These are phyloP conservation scores for Parambassis ranga DNA, from an alignment of 2,797 vertebrate species.

Conservation along the genomic window DNA sequence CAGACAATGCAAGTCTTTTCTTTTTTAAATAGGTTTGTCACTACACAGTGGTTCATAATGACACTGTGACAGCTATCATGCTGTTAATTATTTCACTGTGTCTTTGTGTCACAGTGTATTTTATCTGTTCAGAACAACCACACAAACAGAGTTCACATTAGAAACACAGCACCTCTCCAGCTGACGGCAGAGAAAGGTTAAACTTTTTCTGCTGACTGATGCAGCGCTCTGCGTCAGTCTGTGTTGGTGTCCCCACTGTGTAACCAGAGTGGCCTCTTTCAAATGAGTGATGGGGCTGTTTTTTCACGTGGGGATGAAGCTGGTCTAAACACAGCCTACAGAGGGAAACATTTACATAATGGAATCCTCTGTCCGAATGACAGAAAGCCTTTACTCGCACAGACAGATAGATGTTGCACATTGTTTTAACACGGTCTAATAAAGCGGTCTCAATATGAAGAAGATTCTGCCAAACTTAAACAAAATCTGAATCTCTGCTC, in stretches of 20 bases:
- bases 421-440: too few relatives aligned
- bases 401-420: background rate
- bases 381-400: background rate
- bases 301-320: background rate
- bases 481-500: background rate
- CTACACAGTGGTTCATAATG: too few relatives aligned
- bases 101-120: background rate
- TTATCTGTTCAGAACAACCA: background rate
- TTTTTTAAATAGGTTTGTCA: too few relatives aligned
- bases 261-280: background rate
- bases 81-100: background rate
- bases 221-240: background rate
- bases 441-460: slow-evolving; percentile 1
- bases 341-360: background rate
- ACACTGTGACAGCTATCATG: background rate
- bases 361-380: background rate
- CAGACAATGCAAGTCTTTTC: too few relatives aligned
- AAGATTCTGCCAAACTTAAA: background rate
- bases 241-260: background rate
- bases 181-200: background rate
- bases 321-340: background rate
- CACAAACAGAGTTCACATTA: background rate
- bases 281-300: background rate
- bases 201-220: background rate
- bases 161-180: background rate